phyloP scores from a whole-genome alignment of 2,113 vertebrate species.

The Phocoena phocoena region DNA sequence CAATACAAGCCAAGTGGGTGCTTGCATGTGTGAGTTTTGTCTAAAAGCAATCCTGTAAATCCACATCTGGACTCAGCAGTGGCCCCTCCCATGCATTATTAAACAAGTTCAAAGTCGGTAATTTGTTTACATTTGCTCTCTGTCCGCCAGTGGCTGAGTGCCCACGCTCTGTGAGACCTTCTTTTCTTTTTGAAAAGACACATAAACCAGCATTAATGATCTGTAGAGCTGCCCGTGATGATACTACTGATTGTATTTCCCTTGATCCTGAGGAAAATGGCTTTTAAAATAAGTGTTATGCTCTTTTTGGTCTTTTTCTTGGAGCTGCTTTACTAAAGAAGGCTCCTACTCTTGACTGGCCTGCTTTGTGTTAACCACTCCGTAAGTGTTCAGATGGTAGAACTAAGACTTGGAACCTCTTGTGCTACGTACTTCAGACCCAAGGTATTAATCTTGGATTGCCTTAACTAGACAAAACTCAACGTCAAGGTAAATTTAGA shows the following conservation, averaged over 20 bases:
- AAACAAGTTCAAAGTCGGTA: constrained; percentile 81
- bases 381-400: neutral
- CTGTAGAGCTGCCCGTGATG: constrained; percentile 57
- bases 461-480: constrained; percentile 73
- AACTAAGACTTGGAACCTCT: neutral
- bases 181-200: constrained; percentile 60
- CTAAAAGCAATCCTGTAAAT: constrained; percentile 69
- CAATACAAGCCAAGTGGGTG: constrained; percentile 48
- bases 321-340: constrained; percentile 19
- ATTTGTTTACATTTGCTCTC: constrained; percentile 76
- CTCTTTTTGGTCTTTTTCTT: constrained; percentile 31
- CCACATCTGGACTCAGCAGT: constrained; percentile 66
- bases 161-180: constrained; percentile 48
- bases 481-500: constrained; percentile 27
- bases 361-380: neutral
- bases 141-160: constrained; percentile 68
- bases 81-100: constrained; percentile 76
- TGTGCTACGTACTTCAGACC: neutral
- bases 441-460: constrained; percentile 1
- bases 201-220: constrained; percentile 69
- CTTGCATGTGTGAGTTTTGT: constrained; percentile 73
- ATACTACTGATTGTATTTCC: constrained; percentile 42
- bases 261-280: constrained; percentile 42
- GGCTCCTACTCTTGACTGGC: neutral
- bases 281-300: constrained; percentile 48